phyloP scores from a whole-genome alignment of 1,140 invertebrate genomes.

The Drosophila sucinea region DNA sequence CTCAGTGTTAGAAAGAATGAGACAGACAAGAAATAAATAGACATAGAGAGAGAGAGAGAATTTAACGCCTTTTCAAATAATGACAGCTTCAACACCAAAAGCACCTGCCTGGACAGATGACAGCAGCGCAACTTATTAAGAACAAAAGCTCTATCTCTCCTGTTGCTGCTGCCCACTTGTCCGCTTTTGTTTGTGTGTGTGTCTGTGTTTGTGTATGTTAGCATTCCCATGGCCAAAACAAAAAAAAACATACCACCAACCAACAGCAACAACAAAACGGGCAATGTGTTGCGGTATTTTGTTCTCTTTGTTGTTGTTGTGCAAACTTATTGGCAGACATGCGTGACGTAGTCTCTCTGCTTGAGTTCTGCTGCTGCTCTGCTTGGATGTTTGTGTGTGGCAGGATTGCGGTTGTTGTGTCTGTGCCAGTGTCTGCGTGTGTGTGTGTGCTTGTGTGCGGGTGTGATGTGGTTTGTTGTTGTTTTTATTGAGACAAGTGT shows the following conservation, averaged over 20 bases:
- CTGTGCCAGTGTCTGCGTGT: constrained; percentile 30
- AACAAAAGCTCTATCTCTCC: constrained; percentile 31
- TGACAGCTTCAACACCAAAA: constrained; percentile 43
- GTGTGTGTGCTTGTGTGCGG: constrained; percentile 45
- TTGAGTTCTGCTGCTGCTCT: constrained; percentile 28
- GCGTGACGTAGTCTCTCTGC: constrained; percentile 45
- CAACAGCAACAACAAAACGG: constrained; percentile 55
- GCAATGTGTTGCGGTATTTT: constrained; percentile 78
- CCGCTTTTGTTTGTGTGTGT: constrained; percentile 20
- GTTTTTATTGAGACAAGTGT: constrained; percentile 81
- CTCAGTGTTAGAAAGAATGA: constrained; percentile 7
- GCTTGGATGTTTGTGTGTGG: constrained; percentile 51
- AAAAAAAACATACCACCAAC: constrained; percentile 26
- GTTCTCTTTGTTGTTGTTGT: constrained; percentile 56
- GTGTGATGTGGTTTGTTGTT: constrained; percentile 74
- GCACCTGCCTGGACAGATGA: constrained; percentile 49
- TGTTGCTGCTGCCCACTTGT: constrained; percentile 57
- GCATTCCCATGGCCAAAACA: constrained; percentile 51
- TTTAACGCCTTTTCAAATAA: constrained; percentile 57
- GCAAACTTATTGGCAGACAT: constrained; percentile 77
- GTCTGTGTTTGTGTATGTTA: constrained; percentile 42
- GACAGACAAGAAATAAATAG: constrained; percentile 1
- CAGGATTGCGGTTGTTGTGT: constrained; percentile 34
- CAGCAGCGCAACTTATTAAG: constrained; percentile 63
- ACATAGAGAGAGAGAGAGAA: constrained; percentile 25